Percentiles rank a stretch among this genome's conserved stretches.
phyloP scores from a whole-genome alignment of 2,888 invertebrate genomes.

The Tricholauxania praeusta region DNA sequence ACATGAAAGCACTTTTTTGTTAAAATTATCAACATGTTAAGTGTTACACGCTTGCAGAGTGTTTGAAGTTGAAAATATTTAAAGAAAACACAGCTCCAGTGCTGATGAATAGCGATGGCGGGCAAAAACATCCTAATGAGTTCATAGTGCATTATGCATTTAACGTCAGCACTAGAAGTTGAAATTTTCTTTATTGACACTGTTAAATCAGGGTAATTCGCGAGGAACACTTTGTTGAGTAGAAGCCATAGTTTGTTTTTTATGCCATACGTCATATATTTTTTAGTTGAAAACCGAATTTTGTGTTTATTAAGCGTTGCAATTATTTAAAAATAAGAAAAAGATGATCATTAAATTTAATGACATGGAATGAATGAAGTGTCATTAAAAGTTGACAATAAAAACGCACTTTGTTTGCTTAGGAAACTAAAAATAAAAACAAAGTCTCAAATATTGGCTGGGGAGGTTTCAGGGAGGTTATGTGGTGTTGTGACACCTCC shows the following conservation, averaged over 20 bases:
- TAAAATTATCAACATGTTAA: not conserved
- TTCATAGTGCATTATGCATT: constrained; percentile 11
- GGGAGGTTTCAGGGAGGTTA: too few species aligned
- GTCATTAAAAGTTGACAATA: too few species aligned
- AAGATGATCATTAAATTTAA: constrained; percentile 42
- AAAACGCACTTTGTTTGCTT: too few species aligned
- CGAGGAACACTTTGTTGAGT: too few species aligned
- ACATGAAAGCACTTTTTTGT: too few species aligned
- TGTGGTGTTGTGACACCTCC: too few species aligned
- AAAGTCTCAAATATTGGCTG: too few species aligned
- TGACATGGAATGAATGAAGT: constrained; percentile 17
- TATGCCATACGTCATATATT: not conserved
- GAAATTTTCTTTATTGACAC: too few species aligned
- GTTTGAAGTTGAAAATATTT: not conserved
- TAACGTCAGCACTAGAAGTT: not conserved
- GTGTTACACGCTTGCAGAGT: not conserved
- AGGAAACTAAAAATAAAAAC: too few species aligned
- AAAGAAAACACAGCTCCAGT: not conserved
- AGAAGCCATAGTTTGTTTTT: too few species aligned
- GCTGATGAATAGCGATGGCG: not conserved
- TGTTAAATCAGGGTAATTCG: too few species aligned
- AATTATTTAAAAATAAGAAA: not conserved
- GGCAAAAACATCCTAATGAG: constrained; percentile 4
- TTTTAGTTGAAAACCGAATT: not conserved
- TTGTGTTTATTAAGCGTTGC: constrained; percentile 8